Evolutionary conservation across 2,888 invertebrate species (phyloP), one percentile per base, ranked within the genome.

Genomic region (Sinohyriopsis cumingii): DNA sequence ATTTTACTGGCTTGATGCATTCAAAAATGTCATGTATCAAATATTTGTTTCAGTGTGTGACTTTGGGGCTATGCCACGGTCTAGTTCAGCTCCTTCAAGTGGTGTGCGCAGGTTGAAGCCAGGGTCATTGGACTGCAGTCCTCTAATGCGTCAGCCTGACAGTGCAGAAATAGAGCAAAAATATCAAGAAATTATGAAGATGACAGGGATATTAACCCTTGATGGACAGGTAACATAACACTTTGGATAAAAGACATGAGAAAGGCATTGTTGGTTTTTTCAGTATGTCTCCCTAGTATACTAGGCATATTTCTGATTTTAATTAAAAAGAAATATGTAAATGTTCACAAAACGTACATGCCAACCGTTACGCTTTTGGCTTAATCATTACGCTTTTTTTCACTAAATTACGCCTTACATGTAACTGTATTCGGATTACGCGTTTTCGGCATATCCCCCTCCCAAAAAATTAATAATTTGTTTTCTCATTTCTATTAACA

Each of bases 171-270:
- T 93, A 67, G 97, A 97, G 88, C 93, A 93, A 77, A 95, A 95
- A 89, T 93, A 97, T 84, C 94, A 95, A 85, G 96, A 97, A 91
- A 97, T 98, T 71, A 96, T 96, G 93, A 95, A 95, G 91, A 95
- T 95, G 91, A 96, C 95, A 88, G 97, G 97, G 69, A 95, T 96
- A 85, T 91, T 98, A 75, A 96, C 93, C 76, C 95, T 98, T 71
- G 94, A 95, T 83, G 95, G 94, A 63, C 89, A 90, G 85, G 92
- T 92, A 88, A 82, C 85, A 54, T 61, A 1, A 57, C 6, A 4
- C 33, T 24, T 5, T 45, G 45, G 12, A 45, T 68, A 24, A 3
- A 19, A 59, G 12, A 15, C 18, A 33, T 60, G 24, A 19, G 18
- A n/a, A 9, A 24, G 15, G 33, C 33, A 18, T 19, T 28, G 33